Evolutionary conservation across 2,888 invertebrate species (phyloP).

Genomic region (Cremastinae sp.): DNA sequence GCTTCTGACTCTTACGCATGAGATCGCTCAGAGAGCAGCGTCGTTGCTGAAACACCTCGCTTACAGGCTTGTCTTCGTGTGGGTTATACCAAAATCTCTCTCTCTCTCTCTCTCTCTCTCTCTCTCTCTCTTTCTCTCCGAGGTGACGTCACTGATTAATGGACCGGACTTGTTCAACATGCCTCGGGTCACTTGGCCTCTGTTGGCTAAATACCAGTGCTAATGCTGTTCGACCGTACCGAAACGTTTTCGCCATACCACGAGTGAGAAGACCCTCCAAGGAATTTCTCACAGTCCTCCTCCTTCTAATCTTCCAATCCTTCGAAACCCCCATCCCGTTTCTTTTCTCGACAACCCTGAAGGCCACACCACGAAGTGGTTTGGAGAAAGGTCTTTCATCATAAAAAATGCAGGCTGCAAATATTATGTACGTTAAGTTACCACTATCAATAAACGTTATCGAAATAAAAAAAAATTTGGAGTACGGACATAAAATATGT

Average conservation of each 20-base stretch:
- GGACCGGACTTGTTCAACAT: constrained; percentile 76
- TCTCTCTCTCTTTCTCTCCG: constrained; percentile 17
- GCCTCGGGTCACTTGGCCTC: constrained; percentile 69
- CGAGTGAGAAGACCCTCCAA: constrained; percentile 30
- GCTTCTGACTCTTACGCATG: constrained; percentile 61
- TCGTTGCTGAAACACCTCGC: constrained; percentile 43
- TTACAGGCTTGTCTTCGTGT: constrained; percentile 44
- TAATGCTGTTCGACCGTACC: constrained; percentile 68
- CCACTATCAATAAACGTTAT: no score
- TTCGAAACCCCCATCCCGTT: neutral
- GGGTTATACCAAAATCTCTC: constrained; percentile 51
- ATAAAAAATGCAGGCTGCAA: neutral
- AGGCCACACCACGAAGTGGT: constrained; percentile 22
- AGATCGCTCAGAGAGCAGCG: constrained; percentile 39
- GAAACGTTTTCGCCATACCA: constrained; percentile 66
- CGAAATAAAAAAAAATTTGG: no score
- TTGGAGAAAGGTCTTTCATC: constrained; percentile 3
- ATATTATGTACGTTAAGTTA: no score
- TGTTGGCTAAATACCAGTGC: constrained; percentile 75
- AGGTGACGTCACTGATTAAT: constrained; percentile 76
- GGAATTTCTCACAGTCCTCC: constrained; percentile 53
- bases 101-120: constrained; percentile 34
- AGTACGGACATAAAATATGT: no score
- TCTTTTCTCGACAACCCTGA: constrained; percentile 20
- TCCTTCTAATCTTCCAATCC: constrained; percentile 35